Base-by-base conservation (phyloP, 2,888 invertebrate species). In the Opisthograptis luteolata region DNA sequence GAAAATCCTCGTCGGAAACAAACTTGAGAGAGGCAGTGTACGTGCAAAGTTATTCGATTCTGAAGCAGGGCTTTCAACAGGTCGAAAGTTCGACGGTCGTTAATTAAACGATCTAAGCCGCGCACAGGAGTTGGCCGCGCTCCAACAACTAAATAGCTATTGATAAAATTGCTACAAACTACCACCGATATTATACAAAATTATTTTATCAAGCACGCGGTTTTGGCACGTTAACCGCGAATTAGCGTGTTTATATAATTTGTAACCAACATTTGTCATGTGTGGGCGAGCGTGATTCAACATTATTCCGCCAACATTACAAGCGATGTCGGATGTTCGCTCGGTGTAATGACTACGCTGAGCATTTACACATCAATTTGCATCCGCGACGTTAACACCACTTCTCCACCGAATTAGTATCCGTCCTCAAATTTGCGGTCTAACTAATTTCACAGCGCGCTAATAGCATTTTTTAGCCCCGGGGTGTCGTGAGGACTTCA, bases 91-190 rank as follows among this genome's bases (percentile, higher is more conserved):
- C 83, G 82, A 81, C 82, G 86, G 69, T 85, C 86, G 87, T 87
- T 87, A 88, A 89, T 89, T 88, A 88, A 87, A 88, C 84, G 84
- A 82, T 86, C 84, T 83, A 81, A 85, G 84, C 79, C 81, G 76
- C 73, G 76, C 75, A 71, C 79, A 76, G 74, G 73, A 75, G 70
- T 79, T 87, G 88, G 88, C 81, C 53, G 64, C 69, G 65, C 62
- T 80, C 88, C 88, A 87, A 76, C 76, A 62, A 62, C 69, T 66
- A 51, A 50, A 51, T 40, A 65, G 70, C 75, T 81, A 83, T 86
- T 83, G 82, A 86, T 84, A 81, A 84, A 86, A 87, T 80, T 81
- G 75, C 81, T 79, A 81, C 82, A 74, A 81, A 81, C 81, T 76
- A 67, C 72, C 72, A 64, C 66, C 60, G 68, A 71, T 76, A 75